Evolutionary conservation across 2,797 vertebrate species (phyloP), one percentile per base, ranked within the genome.

Genomic region (Psittacula echo): DNA sequence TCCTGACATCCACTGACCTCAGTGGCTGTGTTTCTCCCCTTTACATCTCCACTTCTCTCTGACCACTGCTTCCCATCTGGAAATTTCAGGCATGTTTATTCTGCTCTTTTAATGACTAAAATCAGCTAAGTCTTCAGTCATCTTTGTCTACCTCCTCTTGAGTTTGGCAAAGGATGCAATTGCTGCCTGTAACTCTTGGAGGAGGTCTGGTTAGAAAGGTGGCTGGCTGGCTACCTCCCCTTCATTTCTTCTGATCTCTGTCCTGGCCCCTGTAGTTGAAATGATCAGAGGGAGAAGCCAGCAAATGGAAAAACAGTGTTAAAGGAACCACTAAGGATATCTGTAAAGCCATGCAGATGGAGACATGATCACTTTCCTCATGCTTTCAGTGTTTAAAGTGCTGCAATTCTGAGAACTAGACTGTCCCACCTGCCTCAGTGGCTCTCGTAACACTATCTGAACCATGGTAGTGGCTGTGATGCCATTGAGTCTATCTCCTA

Each of bases 181-280:
- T 87, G 39, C 41, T 89, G 34, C 37, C 45, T 71, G 29, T 44
- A 82, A 51, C 26, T 68, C 42, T 53, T 87, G 48, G 67, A 90
- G 54, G 37, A 76, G 47, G 22, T 60, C 47, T 79, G 51, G 13
- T 32, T 45, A 65, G 48, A 32, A 87, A 75, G 48, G 42, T 89
- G 42, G 27, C 18, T 10, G 4, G 10, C 51, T 73, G 42, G 11
- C 61, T 64, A 39, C 44, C 29, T 81, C 15, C 23, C 13, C 5
- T 12, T 86, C 53, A 39, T 89, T 91, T 94, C 51, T 96, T 93
- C 51, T 92, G 37, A 24, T 90, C 24, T 66, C 48, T 6, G 13
- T 16, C 20, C 45, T 91, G 58, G 37, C 10, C 12, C 20, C 22
- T 56, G 4, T 54, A 56, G 27, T 32, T 84, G 62, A 84, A 91